Evolutionary conservation across 1,140 invertebrate species (phyloP).

Genomic region (Diploscapter pachys): DNA sequence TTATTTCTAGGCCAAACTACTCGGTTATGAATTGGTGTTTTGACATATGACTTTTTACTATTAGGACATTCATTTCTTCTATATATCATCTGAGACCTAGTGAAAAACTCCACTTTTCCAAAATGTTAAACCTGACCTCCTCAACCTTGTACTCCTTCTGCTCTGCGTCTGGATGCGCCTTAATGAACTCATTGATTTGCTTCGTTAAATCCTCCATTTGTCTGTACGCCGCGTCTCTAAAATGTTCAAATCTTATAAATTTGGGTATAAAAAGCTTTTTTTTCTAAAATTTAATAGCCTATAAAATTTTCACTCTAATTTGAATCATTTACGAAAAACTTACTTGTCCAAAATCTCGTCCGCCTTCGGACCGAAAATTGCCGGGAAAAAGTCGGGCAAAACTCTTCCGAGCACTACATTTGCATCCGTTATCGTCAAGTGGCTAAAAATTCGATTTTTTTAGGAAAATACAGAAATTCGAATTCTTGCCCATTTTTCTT

Average conservation of each 20-base stretch:
- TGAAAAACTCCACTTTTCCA: no score
- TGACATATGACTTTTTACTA: no score
- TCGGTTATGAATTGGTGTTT: no score
- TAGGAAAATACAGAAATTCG: no score
- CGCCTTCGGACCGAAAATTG: constrained; percentile 89
- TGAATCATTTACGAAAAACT: constrained; percentile 34
- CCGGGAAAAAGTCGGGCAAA: constrained; percentile 90
- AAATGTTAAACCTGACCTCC: constrained; percentile 7
- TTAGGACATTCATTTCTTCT: no score
- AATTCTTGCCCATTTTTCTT: constrained; percentile 75
- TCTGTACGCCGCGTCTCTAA: constrained; percentile 63
- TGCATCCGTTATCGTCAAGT: constrained; percentile 88
- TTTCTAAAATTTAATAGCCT: background rate
- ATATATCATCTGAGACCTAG: no score
- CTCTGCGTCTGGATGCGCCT: background rate
- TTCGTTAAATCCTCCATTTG: constrained; percentile 73
- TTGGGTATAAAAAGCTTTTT: constrained; percentile 17
- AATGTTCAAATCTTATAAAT: background rate
- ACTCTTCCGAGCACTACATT: constrained; percentile 85
- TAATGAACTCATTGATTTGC: constrained; percentile 64
- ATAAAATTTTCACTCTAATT: no score
- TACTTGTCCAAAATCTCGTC: constrained; percentile 80
- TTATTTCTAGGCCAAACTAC: no score
- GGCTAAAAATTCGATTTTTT: background rate
- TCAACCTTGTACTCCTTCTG: constrained; percentile 19